Base-by-base conservation (phyloP, 2,113 vertebrate genomes). In the Takifugu bimaculatus region DNA sequence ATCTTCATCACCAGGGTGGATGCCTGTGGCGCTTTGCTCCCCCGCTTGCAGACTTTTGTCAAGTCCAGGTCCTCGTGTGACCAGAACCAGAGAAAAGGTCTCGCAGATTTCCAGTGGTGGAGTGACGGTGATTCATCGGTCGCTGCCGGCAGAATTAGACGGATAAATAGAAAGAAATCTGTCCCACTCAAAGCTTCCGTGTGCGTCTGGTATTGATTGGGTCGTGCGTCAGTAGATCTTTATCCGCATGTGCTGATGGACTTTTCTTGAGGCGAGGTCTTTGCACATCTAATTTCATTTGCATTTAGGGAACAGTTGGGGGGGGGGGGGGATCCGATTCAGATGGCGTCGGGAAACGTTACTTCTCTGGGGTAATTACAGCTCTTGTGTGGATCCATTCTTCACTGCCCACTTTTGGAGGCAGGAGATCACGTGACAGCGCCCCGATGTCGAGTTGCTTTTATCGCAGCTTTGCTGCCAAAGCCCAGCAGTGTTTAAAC, bases 401-500 rank as follows among this genome's bases (percentile, higher is more conserved):
- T 55, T 71, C 20, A 20, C 20, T 20, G 20, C 20, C 20, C 49
- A 54, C 63, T 54, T 43, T 65, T 74, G 72, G 71, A 54, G 54
- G 44, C 61, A 54, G 50, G 47, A 57, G 67, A 55, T 79, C 72
- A 64, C 69, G 62, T 78, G 72, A 76, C 66, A 61, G 52, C 54
- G 68, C 62, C 54, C 20, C 80, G 78, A 75, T 80, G 81, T 85
- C 82, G 83, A 76, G 72, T 85, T 74, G 60, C 63, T 79, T 79
- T 80, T 69, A 78, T 75, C 72, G 70, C 75, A 61, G 73, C 70
- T 79, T 65, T 55, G 68, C 74, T 70, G 68, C 68, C 65, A 79
- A 82, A 76, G 67, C 77, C 75, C 77, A 66, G 69, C 57, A 56
- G 60, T 81, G 72, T 84, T 84, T 70, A 59, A 79, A 72, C 59